A percentile compares a stretch with the other conserved stretches of the same genome.
Evolutionary conservation across 2,888 invertebrate species (phyloP).

Genomic region (Ophonus ardosiacus): DNA sequence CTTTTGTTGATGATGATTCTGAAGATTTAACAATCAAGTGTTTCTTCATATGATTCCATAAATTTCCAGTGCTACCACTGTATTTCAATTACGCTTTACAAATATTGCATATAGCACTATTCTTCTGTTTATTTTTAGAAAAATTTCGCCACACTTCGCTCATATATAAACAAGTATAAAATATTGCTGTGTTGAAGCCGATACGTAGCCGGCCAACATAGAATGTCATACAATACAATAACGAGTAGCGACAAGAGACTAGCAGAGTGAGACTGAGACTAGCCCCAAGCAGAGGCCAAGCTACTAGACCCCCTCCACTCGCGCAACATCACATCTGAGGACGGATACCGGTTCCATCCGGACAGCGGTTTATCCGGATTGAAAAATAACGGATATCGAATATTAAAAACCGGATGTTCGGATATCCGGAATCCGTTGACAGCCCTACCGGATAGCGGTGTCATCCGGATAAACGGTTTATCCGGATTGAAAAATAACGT

Average conservation of each 20-base stretch:
- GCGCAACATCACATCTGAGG: background rate
- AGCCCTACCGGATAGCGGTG: background rate
- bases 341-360: background rate
- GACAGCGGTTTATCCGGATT: background rate
- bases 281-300: slow-evolving; percentile 21
- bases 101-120: background rate
- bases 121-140: background rate
- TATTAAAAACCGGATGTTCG: background rate
- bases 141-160: background rate
- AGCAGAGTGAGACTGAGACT: too few species aligned
- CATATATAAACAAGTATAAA: background rate
- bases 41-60: background rate
- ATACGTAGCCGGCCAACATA: too few species aligned
- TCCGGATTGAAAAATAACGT: too few species aligned
- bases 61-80: background rate
- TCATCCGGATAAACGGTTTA: too few species aligned
- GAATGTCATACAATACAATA: too few species aligned
- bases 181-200: too few species aligned
- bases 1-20: background rate
- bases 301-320: slow-evolving; percentile 17
- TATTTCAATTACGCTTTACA: background rate
- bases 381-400: background rate
- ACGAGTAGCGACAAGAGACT: too few species aligned
- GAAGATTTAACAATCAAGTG: background rate
- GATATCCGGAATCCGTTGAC: background rate